Evolutionary conservation across 1,140 invertebrate genomes (phyloP).

Genomic region (Tetramorium alpestre): DNA sequence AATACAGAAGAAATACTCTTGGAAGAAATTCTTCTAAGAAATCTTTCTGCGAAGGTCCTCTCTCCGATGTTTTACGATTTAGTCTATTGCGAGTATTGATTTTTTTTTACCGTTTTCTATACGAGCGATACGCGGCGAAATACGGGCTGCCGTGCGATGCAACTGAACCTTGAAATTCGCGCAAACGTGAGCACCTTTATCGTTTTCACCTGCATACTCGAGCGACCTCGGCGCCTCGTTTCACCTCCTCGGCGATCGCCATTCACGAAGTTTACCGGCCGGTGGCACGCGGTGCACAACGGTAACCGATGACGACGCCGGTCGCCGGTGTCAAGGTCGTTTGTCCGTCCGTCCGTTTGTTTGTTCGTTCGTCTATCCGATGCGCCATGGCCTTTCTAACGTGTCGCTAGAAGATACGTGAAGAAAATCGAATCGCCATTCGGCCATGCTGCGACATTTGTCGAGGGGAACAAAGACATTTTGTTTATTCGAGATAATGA

Average conservation of each 20-base stretch:
- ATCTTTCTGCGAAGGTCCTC: neutral
- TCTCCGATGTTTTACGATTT: too few species aligned
- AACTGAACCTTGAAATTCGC: neutral
- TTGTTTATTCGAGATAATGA: neutral
- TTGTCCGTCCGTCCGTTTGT: neutral
- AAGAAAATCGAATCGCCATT: neutral
- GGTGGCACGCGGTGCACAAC: conserved; percentile 41
- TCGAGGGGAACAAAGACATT: neutral
- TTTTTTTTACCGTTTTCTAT: neutral
- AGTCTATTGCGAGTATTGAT: neutral
- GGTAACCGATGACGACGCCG: conserved; percentile 64
- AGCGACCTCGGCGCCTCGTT: conserved; percentile 17
- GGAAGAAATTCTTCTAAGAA: neutral
- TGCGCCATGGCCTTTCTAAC: conserved; percentile 41
- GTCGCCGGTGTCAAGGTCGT: conserved; percentile 53
- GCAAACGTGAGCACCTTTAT: conserved; percentile 2
- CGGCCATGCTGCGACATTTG: neutral
- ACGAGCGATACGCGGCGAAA: neutral
- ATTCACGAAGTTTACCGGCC: conserved; percentile 60
- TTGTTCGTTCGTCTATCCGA: neutral
- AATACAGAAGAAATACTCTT: neutral
- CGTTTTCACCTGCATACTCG: conserved; percentile 34
- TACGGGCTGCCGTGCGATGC: neutral
- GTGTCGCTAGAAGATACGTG: conserved; percentile 5
- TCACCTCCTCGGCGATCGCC: conserved; percentile 29